Evolutionary conservation across 1,140 invertebrate species (phyloP).

Genomic region (Stegodyphus mimosarum): DNA sequence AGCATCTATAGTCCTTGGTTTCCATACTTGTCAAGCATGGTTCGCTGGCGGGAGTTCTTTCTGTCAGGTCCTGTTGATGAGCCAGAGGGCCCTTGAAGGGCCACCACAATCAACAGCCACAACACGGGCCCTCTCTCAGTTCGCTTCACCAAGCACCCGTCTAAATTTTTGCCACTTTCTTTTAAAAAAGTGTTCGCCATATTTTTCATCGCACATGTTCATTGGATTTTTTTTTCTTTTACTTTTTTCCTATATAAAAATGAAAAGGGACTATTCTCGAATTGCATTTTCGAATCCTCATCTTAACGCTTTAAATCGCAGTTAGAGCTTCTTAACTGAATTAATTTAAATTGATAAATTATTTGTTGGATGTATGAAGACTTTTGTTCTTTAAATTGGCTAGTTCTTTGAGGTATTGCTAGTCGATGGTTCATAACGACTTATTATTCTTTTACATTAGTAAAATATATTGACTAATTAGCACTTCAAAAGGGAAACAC

Average conservation of each 20-base stretch:
- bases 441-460: too few species aligned
- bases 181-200: neutral
- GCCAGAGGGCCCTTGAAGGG: slow-evolving; percentile 28
- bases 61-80: slow-evolving; percentile 9
- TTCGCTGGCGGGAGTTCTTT: slow-evolving; percentile 51
- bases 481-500: too few species aligned
- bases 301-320: neutral
- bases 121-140: slow-evolving; percentile 43
- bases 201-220: too few species aligned
- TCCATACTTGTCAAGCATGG: slow-evolving; percentile 55
- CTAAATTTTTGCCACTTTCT: slow-evolving; percentile 8
- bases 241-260: too few species aligned
- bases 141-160: slow-evolving; percentile 24
- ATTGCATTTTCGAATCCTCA: neutral
- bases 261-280: neutral
- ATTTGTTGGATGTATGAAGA: too few species aligned
- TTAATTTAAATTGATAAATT: too few species aligned
- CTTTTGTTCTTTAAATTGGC: too few species aligned
- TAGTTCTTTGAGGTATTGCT: too few species aligned
- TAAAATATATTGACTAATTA: too few species aligned
- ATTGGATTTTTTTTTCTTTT: too few species aligned
- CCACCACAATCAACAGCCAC: slow-evolving; percentile 10
- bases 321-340: too few species aligned
- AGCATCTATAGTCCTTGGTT: slow-evolving; percentile 54
- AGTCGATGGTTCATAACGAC: too few species aligned